These are phyloP conservation scores for Eupsittula cactorum DNA, from an alignment of 2,113 vertebrate species.

Conservation along the genomic window DNA sequence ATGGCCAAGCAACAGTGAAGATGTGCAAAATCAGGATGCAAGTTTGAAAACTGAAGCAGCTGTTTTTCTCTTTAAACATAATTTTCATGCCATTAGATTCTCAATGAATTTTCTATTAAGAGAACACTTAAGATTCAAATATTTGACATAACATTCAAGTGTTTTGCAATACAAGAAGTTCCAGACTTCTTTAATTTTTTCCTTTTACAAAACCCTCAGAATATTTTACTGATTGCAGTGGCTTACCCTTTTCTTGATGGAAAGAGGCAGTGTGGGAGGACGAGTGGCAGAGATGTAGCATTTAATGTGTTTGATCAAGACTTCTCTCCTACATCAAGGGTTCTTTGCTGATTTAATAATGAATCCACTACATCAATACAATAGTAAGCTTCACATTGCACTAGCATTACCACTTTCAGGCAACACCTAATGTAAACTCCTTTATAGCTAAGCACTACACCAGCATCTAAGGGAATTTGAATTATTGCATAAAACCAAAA, in stretches of 20 bases:
- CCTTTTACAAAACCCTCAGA: background rate
- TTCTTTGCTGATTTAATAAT: background rate
- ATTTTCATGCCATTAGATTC: background rate
- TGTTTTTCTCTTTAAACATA: background rate
- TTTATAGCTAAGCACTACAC: background rate
- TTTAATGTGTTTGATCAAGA: background rate
- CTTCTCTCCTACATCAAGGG: background rate
- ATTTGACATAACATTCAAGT: background rate
- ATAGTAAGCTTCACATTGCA: background rate
- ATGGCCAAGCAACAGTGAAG: background rate
- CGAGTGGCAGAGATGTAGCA: background rate
- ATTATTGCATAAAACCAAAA: background rate
- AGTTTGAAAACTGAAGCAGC: background rate
- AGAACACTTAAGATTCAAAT: background rate
- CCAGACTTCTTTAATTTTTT: background rate
- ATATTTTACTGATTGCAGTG: background rate
- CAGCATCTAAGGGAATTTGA: background rate
- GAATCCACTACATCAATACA: background rate
- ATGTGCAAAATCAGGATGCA: background rate
- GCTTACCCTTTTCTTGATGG: background rate
- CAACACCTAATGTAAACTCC: background rate
- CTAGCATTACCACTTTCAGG: background rate
- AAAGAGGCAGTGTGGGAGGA: background rate
- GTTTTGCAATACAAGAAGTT: background rate
- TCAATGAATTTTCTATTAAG: background rate